Conservation (phyloP, 2,113 vertebrate species). For the Syngnathoides biaculeatus region DNA sequence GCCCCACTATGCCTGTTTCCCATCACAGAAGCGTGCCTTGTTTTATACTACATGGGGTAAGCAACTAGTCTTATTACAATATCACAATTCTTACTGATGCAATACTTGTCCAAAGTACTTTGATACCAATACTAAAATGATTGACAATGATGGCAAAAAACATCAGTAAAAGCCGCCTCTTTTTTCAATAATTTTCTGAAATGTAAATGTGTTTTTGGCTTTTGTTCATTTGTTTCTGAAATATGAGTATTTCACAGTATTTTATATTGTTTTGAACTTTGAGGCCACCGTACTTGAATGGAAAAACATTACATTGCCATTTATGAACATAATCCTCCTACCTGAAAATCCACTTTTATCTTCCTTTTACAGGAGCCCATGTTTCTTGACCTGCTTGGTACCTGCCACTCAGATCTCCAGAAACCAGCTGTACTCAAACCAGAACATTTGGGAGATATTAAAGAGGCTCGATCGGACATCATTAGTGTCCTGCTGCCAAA, state of each 20-base stretch:
- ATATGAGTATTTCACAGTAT: too few relatives aligned
- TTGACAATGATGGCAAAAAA: neutral
- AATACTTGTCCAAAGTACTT: too few relatives aligned
- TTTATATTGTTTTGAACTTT: too few relatives aligned
- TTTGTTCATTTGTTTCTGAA: too few relatives aligned
- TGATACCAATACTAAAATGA: neutral
- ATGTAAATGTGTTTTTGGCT: too few relatives aligned
- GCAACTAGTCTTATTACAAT: neutral
- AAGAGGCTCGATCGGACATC: constrained; percentile 71
- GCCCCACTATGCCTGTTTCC: constrained; percentile 74
- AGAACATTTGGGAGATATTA: constrained; percentile 74
- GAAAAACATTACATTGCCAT: too few relatives aligned
- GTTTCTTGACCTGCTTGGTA: constrained; percentile 87
- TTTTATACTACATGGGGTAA: constrained; percentile 86
- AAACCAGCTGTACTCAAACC: constrained; percentile 76
- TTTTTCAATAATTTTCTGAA: too few relatives aligned
- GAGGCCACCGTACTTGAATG: too few relatives aligned
- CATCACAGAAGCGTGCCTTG: constrained; percentile 82
- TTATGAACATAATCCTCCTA: neutral
- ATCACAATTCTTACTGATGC: too few relatives aligned
- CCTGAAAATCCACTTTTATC: neutral
- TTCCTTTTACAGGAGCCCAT: constrained; percentile 75
- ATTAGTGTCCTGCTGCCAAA: constrained; percentile 69
- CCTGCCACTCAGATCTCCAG: constrained; percentile 81
- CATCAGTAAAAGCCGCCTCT: neutral